A percentile compares a stretch with the other conserved stretches of the same genome.
These are phyloP conservation scores for Argyresthia albistria DNA, from an alignment of 2,888 invertebrate genomes.

Conservation along the genomic window DNA sequence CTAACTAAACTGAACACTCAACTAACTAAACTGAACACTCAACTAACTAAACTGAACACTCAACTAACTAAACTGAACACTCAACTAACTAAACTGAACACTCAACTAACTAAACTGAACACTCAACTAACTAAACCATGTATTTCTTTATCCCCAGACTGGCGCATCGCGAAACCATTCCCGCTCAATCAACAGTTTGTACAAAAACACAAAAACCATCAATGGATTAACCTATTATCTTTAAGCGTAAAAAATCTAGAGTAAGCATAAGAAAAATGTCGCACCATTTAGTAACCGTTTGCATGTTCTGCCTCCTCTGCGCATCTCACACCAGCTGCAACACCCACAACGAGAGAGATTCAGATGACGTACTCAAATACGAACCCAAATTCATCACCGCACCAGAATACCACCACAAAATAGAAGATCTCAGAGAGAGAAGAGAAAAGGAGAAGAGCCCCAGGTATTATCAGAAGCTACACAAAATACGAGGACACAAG, in stretches of 20 bases:
- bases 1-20: too few species aligned
- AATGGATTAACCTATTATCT: neutral
- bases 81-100: too few species aligned
- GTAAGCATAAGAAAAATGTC: conserved; percentile 31
- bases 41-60: too few species aligned
- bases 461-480: conserved; percentile 39
- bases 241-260: neutral
- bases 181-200: too few species aligned
- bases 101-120: too few species aligned
- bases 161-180: neutral
- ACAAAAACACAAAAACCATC: neutral
- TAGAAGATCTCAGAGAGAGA: conserved; percentile 30
- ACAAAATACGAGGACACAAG: conserved; percentile 17
- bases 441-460: conserved; percentile 24
- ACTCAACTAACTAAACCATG: neutral
- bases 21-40: too few species aligned
- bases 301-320: conserved; percentile 86
- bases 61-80: too few species aligned
- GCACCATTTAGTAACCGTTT: conserved; percentile 80
- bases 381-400: conserved; percentile 20
- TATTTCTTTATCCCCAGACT: neutral
- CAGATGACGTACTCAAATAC: conserved; percentile 22
- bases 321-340: conserved; percentile 84
- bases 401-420: conserved; percentile 23
- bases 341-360: conserved; percentile 73